Percentiles rank a stretch among this genome's conserved stretches.
These are phyloP conservation scores for Chiloscyllium punctatum DNA, from an alignment of 2,797 vertebrate genomes.

Conservation along the genomic window DNA sequence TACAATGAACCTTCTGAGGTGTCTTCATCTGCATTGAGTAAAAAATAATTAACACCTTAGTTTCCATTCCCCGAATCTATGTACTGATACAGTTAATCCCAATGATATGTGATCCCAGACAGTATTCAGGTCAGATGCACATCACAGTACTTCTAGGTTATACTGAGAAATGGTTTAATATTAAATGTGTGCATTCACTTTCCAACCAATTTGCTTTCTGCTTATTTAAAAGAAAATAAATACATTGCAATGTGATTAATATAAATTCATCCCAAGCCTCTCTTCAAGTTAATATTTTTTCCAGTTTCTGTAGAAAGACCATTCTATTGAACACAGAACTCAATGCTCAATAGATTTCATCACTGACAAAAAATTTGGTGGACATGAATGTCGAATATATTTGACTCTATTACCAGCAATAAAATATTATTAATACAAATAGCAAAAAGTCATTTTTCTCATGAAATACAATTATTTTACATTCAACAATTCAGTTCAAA, in stretches of 20 bases:
- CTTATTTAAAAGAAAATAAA: background rate
- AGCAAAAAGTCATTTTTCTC: background rate
- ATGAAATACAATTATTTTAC: background rate
- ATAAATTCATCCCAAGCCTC: background rate
- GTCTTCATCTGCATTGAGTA: background rate
- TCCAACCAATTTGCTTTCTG: background rate
- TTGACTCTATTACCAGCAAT: background rate
- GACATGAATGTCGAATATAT: background rate
- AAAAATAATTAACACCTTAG: background rate
- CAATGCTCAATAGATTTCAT: background rate
- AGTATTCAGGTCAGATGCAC: background rate
- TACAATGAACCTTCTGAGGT: background rate
- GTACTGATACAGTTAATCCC: background rate
- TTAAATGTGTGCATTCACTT: background rate
- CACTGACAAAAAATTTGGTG: background rate
- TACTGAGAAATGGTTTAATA: background rate
- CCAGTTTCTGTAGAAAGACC: background rate
- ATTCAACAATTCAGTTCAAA: background rate
- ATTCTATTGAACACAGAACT: background rate
- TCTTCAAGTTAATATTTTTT: background rate
- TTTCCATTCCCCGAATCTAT: background rate
- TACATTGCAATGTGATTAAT: background rate
- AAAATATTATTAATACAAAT: background rate
- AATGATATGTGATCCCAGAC: background rate
- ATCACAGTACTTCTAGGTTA: background rate